phyloP scores from a whole-genome alignment of 1,140 invertebrate genomes.

The Sitophilus oryzae region DNA sequence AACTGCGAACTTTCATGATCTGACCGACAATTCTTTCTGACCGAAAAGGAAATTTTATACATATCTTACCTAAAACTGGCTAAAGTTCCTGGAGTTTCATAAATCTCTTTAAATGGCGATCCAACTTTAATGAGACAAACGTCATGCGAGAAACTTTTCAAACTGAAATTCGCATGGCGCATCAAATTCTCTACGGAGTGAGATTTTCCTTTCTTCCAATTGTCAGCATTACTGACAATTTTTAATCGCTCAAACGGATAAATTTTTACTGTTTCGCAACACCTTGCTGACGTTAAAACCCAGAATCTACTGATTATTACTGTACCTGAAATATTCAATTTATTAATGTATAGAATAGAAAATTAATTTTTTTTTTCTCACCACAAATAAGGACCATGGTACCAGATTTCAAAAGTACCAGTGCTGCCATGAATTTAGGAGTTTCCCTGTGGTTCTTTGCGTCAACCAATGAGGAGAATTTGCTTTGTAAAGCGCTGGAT shows the following conservation, averaged over 20 bases:
- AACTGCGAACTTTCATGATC: too few relatives aligned
- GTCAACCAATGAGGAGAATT: slow-evolving; percentile 6
- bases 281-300: slow-evolving; percentile 23
- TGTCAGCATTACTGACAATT: slow-evolving; percentile 21
- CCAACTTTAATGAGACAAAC: slow-evolving; percentile 19
- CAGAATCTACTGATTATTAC: slow-evolving; percentile 25
- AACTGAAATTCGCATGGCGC: slow-evolving; percentile 14
- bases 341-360: not conserved
- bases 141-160: slow-evolving; percentile 10
- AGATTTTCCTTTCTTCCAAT: slow-evolving; percentile 16
- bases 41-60: too few relatives aligned
- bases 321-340: slow-evolving; percentile 8
- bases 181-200: slow-evolving; percentile 19
- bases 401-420: slow-evolving; percentile 12
- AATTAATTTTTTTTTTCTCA: slow-evolving; percentile 8
- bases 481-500: slow-evolving; percentile 9
- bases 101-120: slow-evolving; percentile 16
- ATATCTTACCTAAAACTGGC: slow-evolving; percentile 14
- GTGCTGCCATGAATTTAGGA: slow-evolving; percentile 20
- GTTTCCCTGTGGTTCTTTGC: slow-evolving; percentile 5
- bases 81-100: slow-evolving; percentile 8
- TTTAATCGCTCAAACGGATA: slow-evolving; percentile 16
- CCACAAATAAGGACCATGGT: slow-evolving; percentile 14
- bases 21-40: too few relatives aligned
- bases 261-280: slow-evolving; percentile 11